Conservation (phyloP, 2,888 invertebrate genomes). For the Gymnocheta viridis region DNA sequence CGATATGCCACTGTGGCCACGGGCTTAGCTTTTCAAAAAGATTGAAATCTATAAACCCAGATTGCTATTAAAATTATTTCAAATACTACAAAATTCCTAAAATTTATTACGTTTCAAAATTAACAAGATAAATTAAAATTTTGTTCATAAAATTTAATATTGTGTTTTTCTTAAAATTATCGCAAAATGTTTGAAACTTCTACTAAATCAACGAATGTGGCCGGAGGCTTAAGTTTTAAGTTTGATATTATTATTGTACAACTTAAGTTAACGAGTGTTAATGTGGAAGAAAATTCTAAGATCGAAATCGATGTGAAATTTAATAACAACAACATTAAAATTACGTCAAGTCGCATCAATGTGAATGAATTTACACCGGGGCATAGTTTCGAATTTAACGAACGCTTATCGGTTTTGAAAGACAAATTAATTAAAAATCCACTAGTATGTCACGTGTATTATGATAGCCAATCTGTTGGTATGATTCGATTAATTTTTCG, state of each 20-base stretch:
- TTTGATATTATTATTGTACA: constrained; percentile 75
- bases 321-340: constrained; percentile 69
- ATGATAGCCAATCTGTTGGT: constrained; percentile 69
- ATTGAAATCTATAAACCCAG: background rate
- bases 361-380: constrained; percentile 75
- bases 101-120: constrained; percentile 5
- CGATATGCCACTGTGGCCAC: background rate
- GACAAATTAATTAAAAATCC: constrained; percentile 72
- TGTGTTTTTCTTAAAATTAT: background rate
- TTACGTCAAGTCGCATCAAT: constrained; percentile 76
- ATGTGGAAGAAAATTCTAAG: constrained; percentile 53
- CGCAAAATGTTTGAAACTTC: constrained; percentile 21
- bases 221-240: constrained; percentile 68
- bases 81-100: constrained; percentile 2
- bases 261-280: constrained; percentile 65
- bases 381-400: constrained; percentile 72
- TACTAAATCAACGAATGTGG: background rate
- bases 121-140: background rate
- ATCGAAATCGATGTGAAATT: constrained; percentile 72
- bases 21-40: background rate
- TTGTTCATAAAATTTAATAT: background rate
- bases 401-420: constrained; percentile 70
- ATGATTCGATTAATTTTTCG: background rate
- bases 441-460: constrained; percentile 72
- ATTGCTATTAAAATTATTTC: constrained; percentile 21